Evolutionary conservation across 2,888 invertebrate species (phyloP), one percentile per base, ranked within the genome.

Genomic region (Ganaspis brasiliensis): DNA sequence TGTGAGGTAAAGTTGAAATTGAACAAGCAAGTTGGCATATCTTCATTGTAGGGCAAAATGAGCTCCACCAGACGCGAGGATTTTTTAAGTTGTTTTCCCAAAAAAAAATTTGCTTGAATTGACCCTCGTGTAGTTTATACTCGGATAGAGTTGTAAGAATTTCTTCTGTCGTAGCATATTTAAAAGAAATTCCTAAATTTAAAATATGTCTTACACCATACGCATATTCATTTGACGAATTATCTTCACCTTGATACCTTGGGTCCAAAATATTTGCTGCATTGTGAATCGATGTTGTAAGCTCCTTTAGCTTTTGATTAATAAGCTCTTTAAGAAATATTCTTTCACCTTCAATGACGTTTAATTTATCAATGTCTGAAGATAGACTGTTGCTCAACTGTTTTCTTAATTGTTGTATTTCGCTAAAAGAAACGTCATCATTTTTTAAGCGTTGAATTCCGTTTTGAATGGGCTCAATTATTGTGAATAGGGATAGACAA

Each of bases 1-100:
- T 16, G 16, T n/a, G n/a, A 16, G 16, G 49, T 16, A 52, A 8
- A 16, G 49, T 16, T 3, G 49, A 52, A 52, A 45, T 45, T 52
- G 16, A 2, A 52, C 49, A 52, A 52, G 19, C 49, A 19, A 52
- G 19, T 52, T 52, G 3, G 8, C 16, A 16, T 52, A 52, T 52
- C 1, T 16, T 16, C 1, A 16, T 16, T 52, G 49, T 5, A 52
- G 49, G 19, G 49, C 49, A 52, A 16, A 16, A 2, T 4, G 49
- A 52, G 16, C 49, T 52, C 49, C 49, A 52, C 49, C 49, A 52
- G 49, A 16, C 16, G n/a, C 49, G 16, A 16, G 49, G 49, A 52
- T 52, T 19, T 3, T 52, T 14, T 52, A 52, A 52, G 6, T 2
- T 52, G 0, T n/a, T 52, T 8, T 52, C 16, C 49, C 16, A 52